Percentiles rank a stretch among this genome's conserved stretches.
Evolutionary conservation across 2,888 invertebrate species (phyloP).

Genomic region (Megamerina dolium): DNA sequence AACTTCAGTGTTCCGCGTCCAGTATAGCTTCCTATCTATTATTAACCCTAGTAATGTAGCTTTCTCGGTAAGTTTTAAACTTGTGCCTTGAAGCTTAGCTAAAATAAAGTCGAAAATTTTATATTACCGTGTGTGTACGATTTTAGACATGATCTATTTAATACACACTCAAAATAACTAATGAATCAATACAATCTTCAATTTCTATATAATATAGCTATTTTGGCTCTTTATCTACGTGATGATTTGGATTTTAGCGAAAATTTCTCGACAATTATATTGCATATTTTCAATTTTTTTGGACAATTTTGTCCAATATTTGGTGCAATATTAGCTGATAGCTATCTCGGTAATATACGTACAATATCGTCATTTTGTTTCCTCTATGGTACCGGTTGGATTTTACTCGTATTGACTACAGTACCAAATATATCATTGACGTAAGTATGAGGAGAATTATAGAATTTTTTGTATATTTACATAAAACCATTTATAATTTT

Average conservation of each 20-base stretch:
- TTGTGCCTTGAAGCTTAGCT: too few relatives aligned
- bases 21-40: too few relatives aligned
- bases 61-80: too few relatives aligned
- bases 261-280: constrained; percentile 54
- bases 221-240: constrained; percentile 59
- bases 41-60: too few relatives aligned
- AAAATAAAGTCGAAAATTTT: too few relatives aligned
- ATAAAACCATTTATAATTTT: not conserved
- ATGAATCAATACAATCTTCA: too few relatives aligned
- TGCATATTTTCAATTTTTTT: constrained; percentile 58
- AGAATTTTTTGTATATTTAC: not conserved
- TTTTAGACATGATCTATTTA: too few relatives aligned
- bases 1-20: too few relatives aligned
- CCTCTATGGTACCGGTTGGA: constrained; percentile 54
- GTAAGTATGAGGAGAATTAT: constrained; percentile 30
- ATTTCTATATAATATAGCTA: too few relatives aligned
- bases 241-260: constrained; percentile 53
- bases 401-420: constrained; percentile 53
- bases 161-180: too few relatives aligned
- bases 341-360: constrained; percentile 55
- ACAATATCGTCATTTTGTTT: constrained; percentile 57
- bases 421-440: constrained; percentile 38
- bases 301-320: constrained; percentile 61
- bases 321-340: constrained; percentile 62
- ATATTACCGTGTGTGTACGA: too few relatives aligned